A percentile compares a stretch with the other conserved stretches of the same genome.
Evolutionary conservation across 2,113 vertebrate genomes (phyloP).

Genomic region (Cnemophilus loriae): DNA sequence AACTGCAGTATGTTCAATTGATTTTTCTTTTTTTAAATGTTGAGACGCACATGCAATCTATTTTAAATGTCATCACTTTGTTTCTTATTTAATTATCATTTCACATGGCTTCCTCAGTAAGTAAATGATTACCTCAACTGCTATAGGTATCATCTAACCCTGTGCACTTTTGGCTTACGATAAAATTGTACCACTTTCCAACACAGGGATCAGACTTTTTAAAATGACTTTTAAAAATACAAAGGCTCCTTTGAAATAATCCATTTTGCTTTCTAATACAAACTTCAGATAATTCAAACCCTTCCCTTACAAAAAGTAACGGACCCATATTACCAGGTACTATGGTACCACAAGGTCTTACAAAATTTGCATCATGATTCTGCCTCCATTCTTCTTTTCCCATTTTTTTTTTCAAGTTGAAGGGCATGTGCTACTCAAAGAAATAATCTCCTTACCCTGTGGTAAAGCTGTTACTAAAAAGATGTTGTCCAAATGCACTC

Average conservation of each 20-base stretch:
- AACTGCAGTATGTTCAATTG: background rate
- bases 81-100: conserved; percentile 51
- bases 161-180: background rate
- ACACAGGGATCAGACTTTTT: background rate
- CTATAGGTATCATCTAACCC: background rate
- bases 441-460: background rate
- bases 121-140: background rate
- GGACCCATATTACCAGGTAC: background rate
- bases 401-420: background rate
- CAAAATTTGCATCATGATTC: background rate
- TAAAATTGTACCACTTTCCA: background rate
- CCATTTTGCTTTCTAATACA: background rate
- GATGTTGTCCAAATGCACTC: background rate
- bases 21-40: conserved; percentile 28
- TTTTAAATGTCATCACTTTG: conserved; percentile 27
- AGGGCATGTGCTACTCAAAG: background rate
- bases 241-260: background rate
- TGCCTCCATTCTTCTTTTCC: background rate
- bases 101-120: conserved; percentile 17
- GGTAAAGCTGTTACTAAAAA: background rate
- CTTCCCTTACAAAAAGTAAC: background rate
- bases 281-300: background rate
- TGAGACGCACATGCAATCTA: background rate
- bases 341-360: background rate
- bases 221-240: background rate